Evolutionary conservation across 1,140 invertebrate species (phyloP), one percentile per base, ranked within the genome.

Genomic region (Eufriesea mexicana): DNA sequence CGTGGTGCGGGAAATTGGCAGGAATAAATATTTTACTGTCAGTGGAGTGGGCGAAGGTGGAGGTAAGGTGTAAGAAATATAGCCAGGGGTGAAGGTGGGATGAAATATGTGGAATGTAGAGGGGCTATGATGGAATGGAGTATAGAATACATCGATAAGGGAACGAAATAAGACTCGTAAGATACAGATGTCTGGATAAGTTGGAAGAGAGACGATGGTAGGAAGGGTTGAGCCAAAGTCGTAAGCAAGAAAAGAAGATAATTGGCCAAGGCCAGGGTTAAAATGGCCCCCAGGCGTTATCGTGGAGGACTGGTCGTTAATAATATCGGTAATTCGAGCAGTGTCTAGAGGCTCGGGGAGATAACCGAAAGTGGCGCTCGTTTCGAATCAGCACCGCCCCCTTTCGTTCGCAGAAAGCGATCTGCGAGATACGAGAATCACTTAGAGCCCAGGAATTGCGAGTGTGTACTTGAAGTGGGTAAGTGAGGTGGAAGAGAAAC

Each of bases 291-390:
- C 7, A 14, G 51, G n/a, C 51, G 7, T 54, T 67, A 57, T 78
- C 51, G 20, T 10, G n/a, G 20, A 64, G 12, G 14, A 51, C 20
- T 70, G 18, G 14, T 72, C 67, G 55, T 79, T 79, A 79, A 79
- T 79, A 79, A 79, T 49, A 45, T 55, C 9, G 76, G 61, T 78
- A 68, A 78, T 78, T 78, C 76, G 35, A 68, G 64, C 49, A 54
- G 16, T 35, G 64, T 75, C 73, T 75, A 25, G 72, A 25, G 61
- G 47, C 47, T 47, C 16, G 20, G 45, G 23, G 16, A 67, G 76
- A 68, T 75, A 67, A 78, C 61, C 28, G 51, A 78, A 68, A 78
- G 62, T 57, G 75, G 62, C 62, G 28, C 47, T 67, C 75, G 75
- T 54, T 67, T 68, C 75, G 75, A 77, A 67, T 51, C 70, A 42